Evolutionary conservation across 2,888 invertebrate genomes (phyloP), one percentile per base, ranked within the genome.

Genomic region (Apodemia duryi): DNA sequence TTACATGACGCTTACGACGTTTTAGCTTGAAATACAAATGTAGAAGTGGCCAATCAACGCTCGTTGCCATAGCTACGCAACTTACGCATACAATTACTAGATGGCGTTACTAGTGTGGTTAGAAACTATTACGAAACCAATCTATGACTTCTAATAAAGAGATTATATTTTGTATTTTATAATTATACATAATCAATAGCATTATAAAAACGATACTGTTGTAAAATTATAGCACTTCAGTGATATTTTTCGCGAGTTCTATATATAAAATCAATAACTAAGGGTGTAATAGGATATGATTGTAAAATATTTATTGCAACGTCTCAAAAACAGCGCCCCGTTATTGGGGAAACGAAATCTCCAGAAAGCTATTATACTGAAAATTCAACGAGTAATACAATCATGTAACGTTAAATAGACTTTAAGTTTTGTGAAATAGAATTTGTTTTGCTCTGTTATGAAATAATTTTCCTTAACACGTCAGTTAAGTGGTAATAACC

Each of bases 281-380:
- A 57, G 49, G 51, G 49, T 61, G 49, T 49, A 61, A 65, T 68
- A 67, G 68, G 67, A 76, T 82, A 81, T 81, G 85, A 88, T 88
- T 86, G 87, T 83, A 85, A 83, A 84, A 86, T 86, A 87, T 84
- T 88, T 86, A 86, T 80, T 82, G 84, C 83, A 81, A 77, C 81
- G 84, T 85, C 85, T 85, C 85, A 79, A 80, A 79, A 80, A 77
- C 77, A 76, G 75, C 78, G 67, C 80, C 72, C 80, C 76, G 76
- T 82, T 80, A 82, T 82, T 80, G 85, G 85, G 88, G 86, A 85
- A 90, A 88, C 88, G 86, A 88, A 90, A 91, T 90, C 88, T 87
- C 85, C 79, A 80, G 82, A 79, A 81, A 80, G 85, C 87, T 83
- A 88, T 90, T 89, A 91, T 85, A 86, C 85, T 83, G 82, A 85